A percentile compares a stretch with the other conserved stretches of the same genome.
Conservation (phyloP, 2,888 invertebrate genomes). For the Sesia apiformis region DNA sequence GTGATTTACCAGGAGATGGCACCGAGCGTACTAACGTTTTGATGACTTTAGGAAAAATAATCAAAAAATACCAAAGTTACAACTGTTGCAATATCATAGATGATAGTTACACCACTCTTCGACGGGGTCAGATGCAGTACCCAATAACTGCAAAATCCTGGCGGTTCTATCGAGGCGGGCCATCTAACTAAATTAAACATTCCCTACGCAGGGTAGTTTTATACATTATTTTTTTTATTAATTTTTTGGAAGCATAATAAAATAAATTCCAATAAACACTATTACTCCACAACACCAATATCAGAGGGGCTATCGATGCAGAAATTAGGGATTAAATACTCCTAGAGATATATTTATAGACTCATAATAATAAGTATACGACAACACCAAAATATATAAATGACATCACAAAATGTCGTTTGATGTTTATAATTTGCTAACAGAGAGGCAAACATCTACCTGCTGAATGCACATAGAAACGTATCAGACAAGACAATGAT, state of each 20-base stretch:
- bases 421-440: constrained; percentile 58
- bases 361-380: constrained; percentile 36
- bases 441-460: constrained; percentile 70
- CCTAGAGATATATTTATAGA: constrained; percentile 52
- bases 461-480: constrained; percentile 71
- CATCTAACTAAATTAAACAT: constrained; percentile 52
- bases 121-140: constrained; percentile 49
- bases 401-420: constrained; percentile 58
- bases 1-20: constrained; percentile 29
- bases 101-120: constrained; percentile 44
- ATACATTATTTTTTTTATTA: constrained; percentile 23
- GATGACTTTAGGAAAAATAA: neutral
- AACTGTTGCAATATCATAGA: neutral
- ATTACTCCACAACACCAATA: constrained; percentile 66
- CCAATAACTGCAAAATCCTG: constrained; percentile 53
- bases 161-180: constrained; percentile 62
- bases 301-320: constrained; percentile 68
- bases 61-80: neutral
- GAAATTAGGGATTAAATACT: constrained; percentile 52
- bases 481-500: constrained; percentile 64
- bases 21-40: constrained; percentile 35
- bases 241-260: constrained; percentile 44
- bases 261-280: constrained; percentile 46
- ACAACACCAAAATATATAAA: constrained; percentile 69
- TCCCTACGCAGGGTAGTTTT: constrained; percentile 48